phyloP scores from a whole-genome alignment of 1,140 invertebrate genomes.

The Hyles euphorbiae region DNA sequence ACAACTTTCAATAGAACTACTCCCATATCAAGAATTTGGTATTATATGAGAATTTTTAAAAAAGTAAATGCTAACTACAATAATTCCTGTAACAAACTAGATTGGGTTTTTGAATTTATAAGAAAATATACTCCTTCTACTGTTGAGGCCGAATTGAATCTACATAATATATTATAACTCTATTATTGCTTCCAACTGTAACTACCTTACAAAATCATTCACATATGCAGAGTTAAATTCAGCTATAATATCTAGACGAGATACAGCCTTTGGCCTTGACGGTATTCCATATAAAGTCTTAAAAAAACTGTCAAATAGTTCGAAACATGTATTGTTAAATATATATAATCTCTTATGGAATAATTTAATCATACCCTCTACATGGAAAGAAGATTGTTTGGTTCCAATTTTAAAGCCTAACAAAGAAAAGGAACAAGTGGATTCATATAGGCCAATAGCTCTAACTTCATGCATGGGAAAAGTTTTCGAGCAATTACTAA shows the following conservation, averaged over 20 bases:
- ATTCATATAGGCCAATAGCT: slow-evolving; percentile 27
- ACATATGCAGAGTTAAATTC: slow-evolving; percentile 15
- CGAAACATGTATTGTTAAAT: slow-evolving; percentile 11
- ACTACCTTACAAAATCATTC: slow-evolving; percentile 14
- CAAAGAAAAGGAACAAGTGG: slow-evolving; percentile 9
- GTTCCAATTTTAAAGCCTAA: slow-evolving; percentile 22
- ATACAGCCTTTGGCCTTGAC: slow-evolving; percentile 25
- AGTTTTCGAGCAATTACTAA: slow-evolving; percentile 25
- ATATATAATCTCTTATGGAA: slow-evolving; percentile 24
- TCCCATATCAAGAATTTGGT: no score
- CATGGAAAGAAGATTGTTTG: slow-evolving; percentile 23
- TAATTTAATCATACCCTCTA: slow-evolving; percentile 11
- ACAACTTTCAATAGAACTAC: no score
- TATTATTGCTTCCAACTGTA: no score
- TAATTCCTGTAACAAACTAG: not conserved
- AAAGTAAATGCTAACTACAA: no score
- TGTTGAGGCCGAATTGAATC: not conserved
- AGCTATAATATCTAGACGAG: slow-evolving; percentile 17
- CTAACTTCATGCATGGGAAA: slow-evolving; percentile 23
- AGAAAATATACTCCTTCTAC: not conserved
- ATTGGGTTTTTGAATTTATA: not conserved
- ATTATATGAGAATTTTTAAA: no score
- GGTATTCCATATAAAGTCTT: slow-evolving; percentile 23
- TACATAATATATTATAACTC: no score
- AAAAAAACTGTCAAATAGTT: slow-evolving; percentile 11